phyloP scores from a whole-genome alignment of 2,888 invertebrate genomes.

The Ectemnius continuus region DNA sequence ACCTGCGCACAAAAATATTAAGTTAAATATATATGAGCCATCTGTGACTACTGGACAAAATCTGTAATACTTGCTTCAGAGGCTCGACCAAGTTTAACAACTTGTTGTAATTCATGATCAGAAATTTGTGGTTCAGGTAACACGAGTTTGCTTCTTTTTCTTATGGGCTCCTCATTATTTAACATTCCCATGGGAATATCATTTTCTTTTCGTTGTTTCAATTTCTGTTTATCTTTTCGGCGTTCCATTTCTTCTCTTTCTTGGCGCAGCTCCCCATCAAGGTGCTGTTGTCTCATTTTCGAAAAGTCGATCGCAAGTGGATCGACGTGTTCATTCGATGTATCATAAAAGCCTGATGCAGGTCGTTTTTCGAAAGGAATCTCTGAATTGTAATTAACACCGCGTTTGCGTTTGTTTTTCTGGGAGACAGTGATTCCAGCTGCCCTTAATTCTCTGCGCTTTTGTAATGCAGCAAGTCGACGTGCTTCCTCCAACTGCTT shows the following conservation, averaged over 20 bases:
- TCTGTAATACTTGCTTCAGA: conserved; percentile 81
- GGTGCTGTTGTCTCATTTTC: conserved; percentile 92
- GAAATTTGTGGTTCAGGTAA: conserved; percentile 98
- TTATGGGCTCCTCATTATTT: conserved; percentile 91
- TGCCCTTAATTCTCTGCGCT: conserved; percentile 97
- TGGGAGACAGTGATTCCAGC: conserved; percentile 91
- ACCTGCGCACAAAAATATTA: conserved; percentile 72
- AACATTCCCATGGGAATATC: conserved; percentile 95
- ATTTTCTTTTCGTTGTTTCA: conserved; percentile 97
- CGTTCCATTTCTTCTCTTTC: conserved; percentile 97
- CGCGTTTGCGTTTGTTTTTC: conserved; percentile 90
- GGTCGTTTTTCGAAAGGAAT: conserved; percentile 98
- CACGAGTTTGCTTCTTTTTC: conserved; percentile 96
- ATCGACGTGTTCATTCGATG: conserved; percentile 92
- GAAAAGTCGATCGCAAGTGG: conserved; percentile 94
- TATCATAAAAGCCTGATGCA: conserved; percentile 96
- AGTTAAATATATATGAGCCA: conserved; percentile 79
- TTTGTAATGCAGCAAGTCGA: conserved; percentile 96
- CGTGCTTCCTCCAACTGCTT: conserved; percentile 99
- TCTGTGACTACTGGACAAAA: conserved; percentile 62
- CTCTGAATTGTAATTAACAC: conserved; percentile 98
- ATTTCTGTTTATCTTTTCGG: conserved; percentile 95
- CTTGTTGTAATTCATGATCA: conserved; percentile 93
- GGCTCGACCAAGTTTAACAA: conserved; percentile 94
- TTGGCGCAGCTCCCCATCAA: conserved; percentile 93